A percentile compares a stretch with the other conserved stretches of the same genome.
Evolutionary conservation across 1,140 invertebrate species (phyloP).

Genomic region (Branchinecta lynchi): DNA sequence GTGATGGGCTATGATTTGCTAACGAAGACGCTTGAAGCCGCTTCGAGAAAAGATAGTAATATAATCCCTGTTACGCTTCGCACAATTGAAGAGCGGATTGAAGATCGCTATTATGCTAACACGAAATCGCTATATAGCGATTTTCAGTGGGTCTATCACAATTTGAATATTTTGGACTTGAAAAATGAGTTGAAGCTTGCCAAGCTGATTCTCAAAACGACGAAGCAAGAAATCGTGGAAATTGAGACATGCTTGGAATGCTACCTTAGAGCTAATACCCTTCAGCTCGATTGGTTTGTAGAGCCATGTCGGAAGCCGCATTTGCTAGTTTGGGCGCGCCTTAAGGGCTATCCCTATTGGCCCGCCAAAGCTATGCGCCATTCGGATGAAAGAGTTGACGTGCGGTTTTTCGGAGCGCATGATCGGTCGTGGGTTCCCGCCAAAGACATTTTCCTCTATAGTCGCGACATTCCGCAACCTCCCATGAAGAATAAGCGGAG

Average conservation of each 20-base stretch:
- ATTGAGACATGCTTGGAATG: constrained; percentile 88
- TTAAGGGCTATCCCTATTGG: constrained; percentile 90
- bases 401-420: constrained; percentile 84
- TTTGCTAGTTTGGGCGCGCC: constrained; percentile 73
- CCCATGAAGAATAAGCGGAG: constrained; percentile 44
- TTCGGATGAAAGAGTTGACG: constrained; percentile 56
- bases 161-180: constrained; percentile 43
- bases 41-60: not conserved
- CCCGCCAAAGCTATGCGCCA: constrained; percentile 74
- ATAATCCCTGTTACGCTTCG: constrained; percentile 69
- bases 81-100: constrained; percentile 57
- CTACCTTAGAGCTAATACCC: constrained; percentile 68
- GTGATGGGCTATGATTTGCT: too few species aligned
- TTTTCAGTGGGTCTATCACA: constrained; percentile 81
- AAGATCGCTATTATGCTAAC: constrained; percentile 60
- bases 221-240: constrained; percentile 68
- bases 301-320: constrained; percentile 76
- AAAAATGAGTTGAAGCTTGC: constrained; percentile 34
- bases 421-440: constrained; percentile 73
- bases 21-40: too few species aligned
- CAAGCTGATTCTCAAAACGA: constrained; percentile 47
- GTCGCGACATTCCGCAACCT: constrained; percentile 39
- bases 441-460: constrained; percentile 62
- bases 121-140: constrained; percentile 76
- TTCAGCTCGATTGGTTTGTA: constrained; percentile 67